phyloP scores from a whole-genome alignment of 2,888 invertebrate species.

The Drosophila pseudotakahashii region DNA sequence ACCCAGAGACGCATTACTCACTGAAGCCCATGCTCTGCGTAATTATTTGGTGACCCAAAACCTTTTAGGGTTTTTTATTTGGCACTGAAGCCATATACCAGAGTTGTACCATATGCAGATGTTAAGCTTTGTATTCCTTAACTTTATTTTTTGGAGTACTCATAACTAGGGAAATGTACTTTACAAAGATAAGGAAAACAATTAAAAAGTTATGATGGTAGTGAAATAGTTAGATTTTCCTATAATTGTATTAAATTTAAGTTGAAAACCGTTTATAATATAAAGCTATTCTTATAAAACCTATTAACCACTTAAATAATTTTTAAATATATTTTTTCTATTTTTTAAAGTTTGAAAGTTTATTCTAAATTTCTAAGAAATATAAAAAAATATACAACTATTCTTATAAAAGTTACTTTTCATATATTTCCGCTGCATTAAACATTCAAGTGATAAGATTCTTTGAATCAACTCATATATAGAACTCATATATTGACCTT shows the following conservation, averaged over 20 bases:
- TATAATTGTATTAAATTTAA: no score
- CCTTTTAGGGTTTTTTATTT: conserved; percentile 11
- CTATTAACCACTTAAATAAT: no score
- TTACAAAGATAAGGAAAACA: no score
- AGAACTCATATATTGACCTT: background rate
- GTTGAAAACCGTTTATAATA: no score
- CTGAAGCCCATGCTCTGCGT: conserved; percentile 10
- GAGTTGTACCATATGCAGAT: conserved; percentile 26
- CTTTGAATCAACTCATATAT: no score
- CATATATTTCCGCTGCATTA: no score
- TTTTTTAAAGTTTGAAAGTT: background rate
- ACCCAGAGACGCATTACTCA: conserved; percentile 28
- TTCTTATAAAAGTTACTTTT: no score
- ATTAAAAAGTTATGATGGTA: no score
- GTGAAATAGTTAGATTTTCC: no score
- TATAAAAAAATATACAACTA: no score
- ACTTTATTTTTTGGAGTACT: background rate
- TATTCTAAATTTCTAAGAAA: background rate
- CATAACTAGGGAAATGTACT: background rate
- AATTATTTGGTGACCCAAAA: conserved; percentile 21
- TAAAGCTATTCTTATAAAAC: no score
- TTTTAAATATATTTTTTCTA: no score
- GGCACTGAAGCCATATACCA: conserved; percentile 10
- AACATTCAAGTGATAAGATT: background rate
- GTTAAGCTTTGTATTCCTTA: background rate